A percentile compares a stretch with the other conserved stretches of the same genome.
Evolutionary conservation across 2,888 invertebrate species (phyloP).

Genomic region (Mamestra brassicae): DNA sequence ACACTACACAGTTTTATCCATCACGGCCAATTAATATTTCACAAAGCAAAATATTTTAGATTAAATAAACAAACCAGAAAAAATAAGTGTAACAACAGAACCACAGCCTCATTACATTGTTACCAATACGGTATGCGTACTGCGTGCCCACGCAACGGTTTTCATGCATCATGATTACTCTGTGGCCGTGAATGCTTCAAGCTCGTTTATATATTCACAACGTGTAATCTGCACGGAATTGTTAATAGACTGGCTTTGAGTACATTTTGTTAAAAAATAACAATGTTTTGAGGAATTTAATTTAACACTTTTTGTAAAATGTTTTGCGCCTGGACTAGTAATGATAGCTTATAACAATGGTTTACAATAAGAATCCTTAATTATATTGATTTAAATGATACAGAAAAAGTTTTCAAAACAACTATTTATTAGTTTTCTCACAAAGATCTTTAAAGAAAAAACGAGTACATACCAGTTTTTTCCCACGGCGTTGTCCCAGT

Average conservation of each 20-base stretch:
- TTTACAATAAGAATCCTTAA: neutral
- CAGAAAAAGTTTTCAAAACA: too few relatives aligned
- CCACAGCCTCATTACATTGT: neutral
- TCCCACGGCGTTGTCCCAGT: too few relatives aligned
- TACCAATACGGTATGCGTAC: constrained; percentile 1
- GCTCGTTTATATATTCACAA: constrained; percentile 22
- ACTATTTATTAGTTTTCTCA: too few relatives aligned
- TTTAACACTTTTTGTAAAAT: neutral
- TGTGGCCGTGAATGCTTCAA: constrained; percentile 29
- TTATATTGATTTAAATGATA: too few relatives aligned
- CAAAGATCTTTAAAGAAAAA: too few relatives aligned
- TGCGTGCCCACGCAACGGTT: constrained; percentile 27
- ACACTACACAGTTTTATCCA: neutral
- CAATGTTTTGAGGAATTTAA: neutral
- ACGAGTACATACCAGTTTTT: too few relatives aligned
- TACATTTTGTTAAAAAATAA: constrained; percentile 6
- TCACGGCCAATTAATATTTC: neutral
- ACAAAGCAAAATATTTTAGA: neutral
- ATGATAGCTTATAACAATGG: too few relatives aligned
- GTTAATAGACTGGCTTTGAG: constrained; percentile 16
- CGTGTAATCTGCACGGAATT: constrained; percentile 22
- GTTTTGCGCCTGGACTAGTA: too few relatives aligned
- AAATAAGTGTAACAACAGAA: neutral
- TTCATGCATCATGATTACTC: constrained; percentile 30
- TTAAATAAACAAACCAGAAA: neutral